These are phyloP conservation scores for Heliconius ethilla DNA, from an alignment of 2,888 invertebrate genomes.

Conservation along the genomic window DNA sequence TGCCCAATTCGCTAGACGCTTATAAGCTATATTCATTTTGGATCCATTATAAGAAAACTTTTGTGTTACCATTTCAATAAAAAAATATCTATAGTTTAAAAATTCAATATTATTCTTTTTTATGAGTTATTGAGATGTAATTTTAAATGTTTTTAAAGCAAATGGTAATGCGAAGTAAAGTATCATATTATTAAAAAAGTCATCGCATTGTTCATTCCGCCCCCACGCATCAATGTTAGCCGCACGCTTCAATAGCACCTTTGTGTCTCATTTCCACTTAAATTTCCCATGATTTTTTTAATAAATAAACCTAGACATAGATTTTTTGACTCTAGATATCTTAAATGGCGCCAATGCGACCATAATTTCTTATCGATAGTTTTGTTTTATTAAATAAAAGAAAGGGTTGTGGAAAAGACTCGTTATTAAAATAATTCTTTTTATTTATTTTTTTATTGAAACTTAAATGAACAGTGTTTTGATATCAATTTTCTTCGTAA, in stretches of 20 bases:
- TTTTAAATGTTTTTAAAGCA: background rate
- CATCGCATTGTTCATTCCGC: conserved; percentile 44
- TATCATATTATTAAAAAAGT: conserved; percentile 21
- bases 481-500: conserved; percentile 49
- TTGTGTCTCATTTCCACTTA: conserved; percentile 48
- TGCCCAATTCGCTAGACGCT: conserved; percentile 37
- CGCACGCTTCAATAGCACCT: conserved; percentile 57
- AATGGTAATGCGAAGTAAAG: conserved; percentile 41
- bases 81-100: background rate
- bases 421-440: conserved; percentile 44
- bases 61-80: conserved; percentile 37
- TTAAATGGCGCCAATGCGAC: conserved; percentile 45
- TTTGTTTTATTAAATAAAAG: conserved; percentile 48
- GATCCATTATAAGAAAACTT: conserved; percentile 32
- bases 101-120: background rate
- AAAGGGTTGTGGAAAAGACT: conserved; percentile 81
- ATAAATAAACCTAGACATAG: conserved; percentile 42
- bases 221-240: conserved; percentile 56
- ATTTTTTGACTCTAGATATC: conserved; percentile 37
- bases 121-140: background rate
- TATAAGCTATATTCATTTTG: conserved; percentile 37
- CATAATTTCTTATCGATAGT: conserved; percentile 41
- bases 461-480: conserved; percentile 56
- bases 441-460: background rate
- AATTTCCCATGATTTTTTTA: conserved; percentile 39